phyloP scores from a whole-genome alignment of 2,888 invertebrate species.

The Nyleta sp. region DNA sequence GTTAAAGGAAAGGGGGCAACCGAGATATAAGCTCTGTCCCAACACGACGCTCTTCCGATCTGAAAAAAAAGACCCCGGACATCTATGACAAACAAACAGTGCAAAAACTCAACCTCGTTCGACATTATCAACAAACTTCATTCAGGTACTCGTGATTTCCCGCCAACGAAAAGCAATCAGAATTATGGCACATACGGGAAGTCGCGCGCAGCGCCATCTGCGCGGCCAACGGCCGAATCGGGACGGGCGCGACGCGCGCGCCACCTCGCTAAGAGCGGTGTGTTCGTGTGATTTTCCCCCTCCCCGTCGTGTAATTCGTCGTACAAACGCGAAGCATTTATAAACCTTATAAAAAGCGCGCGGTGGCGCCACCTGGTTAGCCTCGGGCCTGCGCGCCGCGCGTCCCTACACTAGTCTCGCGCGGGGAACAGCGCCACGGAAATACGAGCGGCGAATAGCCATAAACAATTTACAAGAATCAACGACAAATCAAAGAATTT shows the following conservation, averaged over 20 bases:
- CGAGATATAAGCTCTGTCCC: too few species aligned
- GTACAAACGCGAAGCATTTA: slow-evolving; percentile 38
- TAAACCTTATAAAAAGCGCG: slow-evolving; percentile 45
- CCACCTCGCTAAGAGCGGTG: slow-evolving; percentile 6
- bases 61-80: too few species aligned
- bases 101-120: background rate
- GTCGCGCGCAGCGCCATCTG: slow-evolving; percentile 50
- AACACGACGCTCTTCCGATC: too few species aligned
- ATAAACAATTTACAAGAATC: too few species aligned
- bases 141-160: slow-evolving; percentile 55
- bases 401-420: too few species aligned
- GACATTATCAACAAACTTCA: background rate
- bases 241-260: slow-evolving; percentile 27
- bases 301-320: slow-evolving; percentile 9
- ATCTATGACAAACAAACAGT: too few species aligned
- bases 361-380: too few species aligned
- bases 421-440: too few species aligned
- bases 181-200: slow-evolving; percentile 58
- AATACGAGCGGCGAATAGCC: too few species aligned
- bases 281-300: background rate
- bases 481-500: too few species aligned
- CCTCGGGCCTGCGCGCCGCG: too few species aligned
- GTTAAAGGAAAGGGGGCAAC: background rate
- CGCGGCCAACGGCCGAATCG: slow-evolving; percentile 32
- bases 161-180: slow-evolving; percentile 48